These are phyloP conservation scores for Cacatua alba DNA, from an alignment of 2,113 vertebrate species.

Conservation along the genomic window DNA sequence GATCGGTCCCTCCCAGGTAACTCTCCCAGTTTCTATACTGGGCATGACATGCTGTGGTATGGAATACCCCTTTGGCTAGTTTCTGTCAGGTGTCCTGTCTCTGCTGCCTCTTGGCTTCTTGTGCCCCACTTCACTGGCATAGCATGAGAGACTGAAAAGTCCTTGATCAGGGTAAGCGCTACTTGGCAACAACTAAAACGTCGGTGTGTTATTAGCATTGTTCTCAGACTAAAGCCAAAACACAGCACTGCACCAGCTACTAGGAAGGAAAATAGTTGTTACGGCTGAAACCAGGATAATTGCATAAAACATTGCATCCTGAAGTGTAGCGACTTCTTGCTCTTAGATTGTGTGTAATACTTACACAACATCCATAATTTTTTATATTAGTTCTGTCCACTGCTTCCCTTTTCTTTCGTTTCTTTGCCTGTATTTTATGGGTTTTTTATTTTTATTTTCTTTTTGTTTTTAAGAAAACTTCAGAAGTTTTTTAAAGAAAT, in stretches of 20 bases:
- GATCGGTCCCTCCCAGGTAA: not conserved
- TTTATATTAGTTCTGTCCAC: not conserved
- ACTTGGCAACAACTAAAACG: not conserved
- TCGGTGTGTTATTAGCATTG: not conserved
- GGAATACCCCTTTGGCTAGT: not conserved
- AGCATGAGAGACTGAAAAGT: not conserved
- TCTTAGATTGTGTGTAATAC: not conserved
- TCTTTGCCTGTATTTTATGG: not conserved
- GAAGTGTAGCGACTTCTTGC: not conserved
- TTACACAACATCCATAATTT: not conserved
- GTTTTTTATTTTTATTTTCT: too few species aligned
- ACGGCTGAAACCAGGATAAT: not conserved
- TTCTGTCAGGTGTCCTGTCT: not conserved
- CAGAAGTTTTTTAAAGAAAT: not conserved
- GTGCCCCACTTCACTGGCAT: not conserved
- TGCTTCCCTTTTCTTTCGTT: not conserved
- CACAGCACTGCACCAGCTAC: not conserved
- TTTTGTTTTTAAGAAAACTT: not conserved
- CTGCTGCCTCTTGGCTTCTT: not conserved
- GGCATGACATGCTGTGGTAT: not conserved
- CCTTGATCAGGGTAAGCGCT: not conserved
- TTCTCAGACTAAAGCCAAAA: not conserved
- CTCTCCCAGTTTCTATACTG: not conserved
- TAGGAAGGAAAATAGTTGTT: not conserved
- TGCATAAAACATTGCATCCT: not conserved